Percentiles rank a stretch among this genome's conserved stretches.
Evolutionary conservation across 1,140 invertebrate species (phyloP).

Genomic region (Carposina sasakii): DNA sequence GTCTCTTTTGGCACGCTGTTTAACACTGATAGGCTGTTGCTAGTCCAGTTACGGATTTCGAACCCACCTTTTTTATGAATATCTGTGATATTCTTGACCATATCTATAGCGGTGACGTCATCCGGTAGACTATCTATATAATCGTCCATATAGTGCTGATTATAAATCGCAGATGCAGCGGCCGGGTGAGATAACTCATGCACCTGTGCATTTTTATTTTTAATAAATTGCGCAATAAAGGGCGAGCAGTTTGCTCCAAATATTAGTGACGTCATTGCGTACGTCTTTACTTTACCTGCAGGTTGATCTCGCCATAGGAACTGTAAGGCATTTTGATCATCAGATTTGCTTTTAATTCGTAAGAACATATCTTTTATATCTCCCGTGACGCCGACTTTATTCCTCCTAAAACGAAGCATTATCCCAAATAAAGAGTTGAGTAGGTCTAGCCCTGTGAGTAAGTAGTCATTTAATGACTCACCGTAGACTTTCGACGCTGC

Average conservation of each 20-base stretch:
- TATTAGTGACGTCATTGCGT: slow-evolving; percentile 24
- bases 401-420: slow-evolving; percentile 31
- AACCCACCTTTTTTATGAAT: slow-evolving; percentile 26
- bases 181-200: slow-evolving; percentile 15
- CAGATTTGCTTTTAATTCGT: slow-evolving; percentile 8
- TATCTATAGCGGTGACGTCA: slow-evolving; percentile 15
- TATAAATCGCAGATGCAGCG: slow-evolving; percentile 20
- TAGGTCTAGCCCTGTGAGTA: slow-evolving; percentile 31
- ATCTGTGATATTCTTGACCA: slow-evolving; percentile 17
- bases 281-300: background rate
- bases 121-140: slow-evolving; percentile 31
- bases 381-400: slow-evolving; percentile 21
- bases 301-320: slow-evolving; percentile 26
- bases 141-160: slow-evolving; percentile 42
- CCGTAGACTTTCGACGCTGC: slow-evolving; percentile 7
- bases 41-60: slow-evolving; percentile 3
- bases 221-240: slow-evolving; percentile 25
- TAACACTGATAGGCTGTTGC: slow-evolving; percentile 7
- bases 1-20: slow-evolving; percentile 6
- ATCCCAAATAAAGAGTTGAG: slow-evolving; percentile 26
- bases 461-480: slow-evolving; percentile 7
- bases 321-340: slow-evolving; percentile 23
- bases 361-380: slow-evolving; percentile 43
- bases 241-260: slow-evolving; percentile 31
- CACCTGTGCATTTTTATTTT: slow-evolving; percentile 16